Evolutionary conservation across 2,888 invertebrate genomes (phyloP).

Genomic region (Ochropacha duplaris): DNA sequence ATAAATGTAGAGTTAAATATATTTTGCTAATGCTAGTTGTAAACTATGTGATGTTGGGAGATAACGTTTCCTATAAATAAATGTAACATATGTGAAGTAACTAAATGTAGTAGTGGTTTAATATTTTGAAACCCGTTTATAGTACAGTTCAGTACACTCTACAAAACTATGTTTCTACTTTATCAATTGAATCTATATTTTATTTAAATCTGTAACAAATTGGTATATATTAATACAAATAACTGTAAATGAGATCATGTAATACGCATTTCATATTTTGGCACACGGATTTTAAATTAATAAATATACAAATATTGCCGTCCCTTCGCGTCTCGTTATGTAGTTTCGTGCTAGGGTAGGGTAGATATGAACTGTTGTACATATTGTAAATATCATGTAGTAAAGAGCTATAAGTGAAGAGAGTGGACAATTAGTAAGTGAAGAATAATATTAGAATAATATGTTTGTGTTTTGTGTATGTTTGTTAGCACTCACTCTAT

Average conservation of each 20-base stretch:
- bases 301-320: background rate
- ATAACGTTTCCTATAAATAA: background rate
- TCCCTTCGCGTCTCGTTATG: background rate
- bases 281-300: background rate
- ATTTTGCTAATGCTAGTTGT: constrained; percentile 9
- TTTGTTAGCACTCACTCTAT: too few relatives aligned
- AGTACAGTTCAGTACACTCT: background rate
- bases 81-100: background rate
- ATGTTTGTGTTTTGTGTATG: too few relatives aligned
- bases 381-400: background rate
- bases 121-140: background rate
- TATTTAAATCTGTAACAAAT: background rate
- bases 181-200: background rate
- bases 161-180: background rate
- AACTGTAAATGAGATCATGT: too few relatives aligned
- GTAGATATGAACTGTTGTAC: background rate
- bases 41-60: background rate
- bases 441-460: too few relatives aligned
- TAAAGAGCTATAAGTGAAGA: too few relatives aligned
- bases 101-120: background rate
- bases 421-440: too few relatives aligned
- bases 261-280: background rate
- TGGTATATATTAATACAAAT: background rate
- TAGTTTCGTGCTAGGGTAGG: background rate
- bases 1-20: constrained; percentile 5